A percentile compares a stretch with the other conserved stretches of the same genome.
Conservation (phyloP, 2,113 vertebrate species). For the Lucifuga dentata region DNA sequence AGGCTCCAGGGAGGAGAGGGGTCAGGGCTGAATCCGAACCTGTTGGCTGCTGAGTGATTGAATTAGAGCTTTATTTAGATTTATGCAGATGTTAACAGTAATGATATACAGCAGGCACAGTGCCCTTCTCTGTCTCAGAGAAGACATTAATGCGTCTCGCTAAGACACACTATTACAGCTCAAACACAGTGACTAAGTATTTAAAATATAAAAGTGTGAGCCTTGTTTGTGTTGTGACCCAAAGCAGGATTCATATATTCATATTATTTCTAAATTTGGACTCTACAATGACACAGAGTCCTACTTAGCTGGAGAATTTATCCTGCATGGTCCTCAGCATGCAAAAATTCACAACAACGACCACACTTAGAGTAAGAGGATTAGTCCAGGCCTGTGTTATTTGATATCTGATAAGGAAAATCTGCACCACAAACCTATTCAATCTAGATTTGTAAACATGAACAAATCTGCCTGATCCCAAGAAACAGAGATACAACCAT, state of each 20-base stretch:
- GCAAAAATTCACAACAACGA: too few relatives aligned
- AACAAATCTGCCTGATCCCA: too few relatives aligned
- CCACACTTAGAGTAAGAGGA: too few relatives aligned
- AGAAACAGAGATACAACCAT: too few relatives aligned
- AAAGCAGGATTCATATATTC: constrained; percentile 46
- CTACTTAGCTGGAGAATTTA: constrained; percentile 2
- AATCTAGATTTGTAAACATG: too few relatives aligned
- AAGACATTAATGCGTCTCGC: constrained; percentile 48
- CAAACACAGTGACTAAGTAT: constrained; percentile 11
- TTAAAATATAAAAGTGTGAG: constrained; percentile 34
- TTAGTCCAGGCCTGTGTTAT: too few relatives aligned
- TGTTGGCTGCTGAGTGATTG: constrained; percentile 59
- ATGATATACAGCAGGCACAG: constrained; percentile 68
- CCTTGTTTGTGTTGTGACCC: constrained; percentile 24
- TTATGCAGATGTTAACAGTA: constrained; percentile 77
- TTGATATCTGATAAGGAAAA: too few relatives aligned
- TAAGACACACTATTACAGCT: not conserved
- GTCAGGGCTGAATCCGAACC: constrained; percentile 60
- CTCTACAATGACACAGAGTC: not conserved
- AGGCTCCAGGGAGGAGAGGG: constrained; percentile 55
- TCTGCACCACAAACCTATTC: too few relatives aligned
- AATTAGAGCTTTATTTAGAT: constrained; percentile 80
- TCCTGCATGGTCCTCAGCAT: not conserved
- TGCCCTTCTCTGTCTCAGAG: constrained; percentile 46
- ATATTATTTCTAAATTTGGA: constrained; percentile 28